Base-by-base conservation (phyloP, 2,113 vertebrate species). In the Corythaixoides concolor region DNA sequence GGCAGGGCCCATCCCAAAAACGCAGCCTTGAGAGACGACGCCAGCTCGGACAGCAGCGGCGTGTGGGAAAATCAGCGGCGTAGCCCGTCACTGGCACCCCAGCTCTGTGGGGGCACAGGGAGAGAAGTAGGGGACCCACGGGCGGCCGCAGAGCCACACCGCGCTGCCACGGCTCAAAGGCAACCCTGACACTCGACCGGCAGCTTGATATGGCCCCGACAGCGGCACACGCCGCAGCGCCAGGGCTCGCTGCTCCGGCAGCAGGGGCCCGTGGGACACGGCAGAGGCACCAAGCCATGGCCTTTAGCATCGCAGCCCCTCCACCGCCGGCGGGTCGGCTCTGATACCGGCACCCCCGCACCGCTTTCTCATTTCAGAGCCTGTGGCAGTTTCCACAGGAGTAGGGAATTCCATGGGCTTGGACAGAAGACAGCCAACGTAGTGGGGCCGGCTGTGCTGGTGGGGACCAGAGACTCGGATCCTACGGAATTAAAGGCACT, bases 301-400 rank as follows among this genome's bases (percentile, higher is more conserved):
- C 43, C n/a, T 18, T 18, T 8, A 28, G 52, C 68, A 58, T 6
- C 43, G 30, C 55, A 21, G 35, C 37, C 74, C 85, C 59, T 32
- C 0, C 0, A 45, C 64, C 23, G 4, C 30, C 10, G 4, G 37
- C 1, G 6, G 56, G 20, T 14, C 35, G 1, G 43, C 8, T 53
- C n/a, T 8, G 58, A 37, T 10, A 10, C 9, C 4, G 15, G 39
- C 37, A 22, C 53, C 52, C 15, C 50, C 5, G 0, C 4, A 8
- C 2, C 2, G 4, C 67, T 11, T 43, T 17, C 53, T 28, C 22
- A 3, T 21, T 28, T 43, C 67, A 16, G 62, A 79, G 37, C 0
- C 81, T 49, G 41, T 18, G 12, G 88, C 13, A 8, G 9, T 19
- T 81, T 19, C 52, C 85, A 23, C 37, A 22, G 27, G 20, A 70